Evolutionary conservation across 2,888 invertebrate genomes (phyloP).

Genomic region (Drosophila robusta): DNA sequence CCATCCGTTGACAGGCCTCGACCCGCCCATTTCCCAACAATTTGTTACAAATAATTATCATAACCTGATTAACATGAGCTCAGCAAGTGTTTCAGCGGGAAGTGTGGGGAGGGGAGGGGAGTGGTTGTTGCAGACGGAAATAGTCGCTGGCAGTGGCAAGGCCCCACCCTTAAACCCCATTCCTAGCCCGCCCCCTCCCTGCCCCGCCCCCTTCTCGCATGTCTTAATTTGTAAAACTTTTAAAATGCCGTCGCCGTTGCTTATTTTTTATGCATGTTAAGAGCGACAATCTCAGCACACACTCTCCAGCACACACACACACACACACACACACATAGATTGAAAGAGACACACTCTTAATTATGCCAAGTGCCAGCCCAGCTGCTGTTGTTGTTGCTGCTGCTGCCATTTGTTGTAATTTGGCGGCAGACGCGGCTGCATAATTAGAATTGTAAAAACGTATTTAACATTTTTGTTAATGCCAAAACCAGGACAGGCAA

Average conservation of each 20-base stretch:
- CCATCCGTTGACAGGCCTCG: conserved; percentile 24
- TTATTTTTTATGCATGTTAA: conserved; percentile 83
- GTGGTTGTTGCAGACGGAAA: conserved; percentile 51
- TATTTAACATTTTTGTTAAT: conserved; percentile 55
- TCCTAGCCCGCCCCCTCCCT: background rate
- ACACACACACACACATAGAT: conserved; percentile 38
- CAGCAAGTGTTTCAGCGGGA: conserved; percentile 56
- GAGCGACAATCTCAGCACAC: conserved; percentile 70
- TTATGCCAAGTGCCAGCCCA: conserved; percentile 73
- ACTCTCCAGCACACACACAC: conserved; percentile 41
- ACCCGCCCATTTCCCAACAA: conserved; percentile 67
- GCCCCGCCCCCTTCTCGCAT: conserved; percentile 30
- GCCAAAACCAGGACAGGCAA: conserved; percentile 24
- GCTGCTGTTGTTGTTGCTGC: conserved; percentile 35
- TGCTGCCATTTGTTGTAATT: conserved; percentile 68
- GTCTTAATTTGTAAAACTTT: conserved; percentile 76
- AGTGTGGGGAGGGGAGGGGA: conserved; percentile 7
- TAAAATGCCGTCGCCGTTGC: conserved; percentile 73
- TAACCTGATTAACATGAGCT: conserved; percentile 85
- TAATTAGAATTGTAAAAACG: conserved; percentile 78
- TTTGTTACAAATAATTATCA: conserved; percentile 85
- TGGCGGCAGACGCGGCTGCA: conserved; percentile 72
- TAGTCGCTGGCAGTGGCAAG: conserved; percentile 44
- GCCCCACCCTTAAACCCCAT: conserved; percentile 6
- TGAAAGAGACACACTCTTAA: conserved; percentile 54